These are phyloP conservation scores for Antennarius striatus DNA, from an alignment of 2,113 vertebrate genomes.

Conservation along the genomic window DNA sequence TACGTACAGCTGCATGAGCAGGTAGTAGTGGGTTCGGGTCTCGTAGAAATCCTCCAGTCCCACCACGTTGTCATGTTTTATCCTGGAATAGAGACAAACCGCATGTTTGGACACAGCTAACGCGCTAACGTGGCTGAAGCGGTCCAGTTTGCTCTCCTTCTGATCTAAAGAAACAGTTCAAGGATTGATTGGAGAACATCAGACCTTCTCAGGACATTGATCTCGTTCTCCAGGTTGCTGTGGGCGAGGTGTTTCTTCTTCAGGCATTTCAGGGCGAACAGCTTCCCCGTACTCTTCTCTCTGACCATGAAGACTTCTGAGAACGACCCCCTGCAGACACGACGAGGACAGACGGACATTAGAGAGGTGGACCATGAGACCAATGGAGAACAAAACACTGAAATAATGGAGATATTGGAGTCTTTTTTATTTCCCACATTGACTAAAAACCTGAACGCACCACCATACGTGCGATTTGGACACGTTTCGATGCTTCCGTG, in stretches of 20 bases:
- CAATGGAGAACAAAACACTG: no score
- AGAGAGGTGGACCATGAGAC: neutral
- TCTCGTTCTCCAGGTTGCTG: slow-evolving; percentile 93
- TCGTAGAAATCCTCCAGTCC: slow-evolving; percentile 95
- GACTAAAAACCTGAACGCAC: no score
- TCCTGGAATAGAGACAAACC: slow-evolving; percentile 74
- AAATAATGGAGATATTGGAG: no score
- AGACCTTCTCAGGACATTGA: slow-evolving; percentile 90
- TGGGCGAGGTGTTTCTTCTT: slow-evolving; percentile 88
- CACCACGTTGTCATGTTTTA: slow-evolving; percentile 95
- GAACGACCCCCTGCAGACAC: slow-evolving; percentile 86
- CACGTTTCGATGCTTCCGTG: no score
- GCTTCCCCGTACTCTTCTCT: slow-evolving; percentile 86
- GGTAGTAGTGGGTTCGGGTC: slow-evolving; percentile 91
- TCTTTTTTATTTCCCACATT: no score
- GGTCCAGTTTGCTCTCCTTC: neutral
- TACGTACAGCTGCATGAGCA: slow-evolving; percentile 97
- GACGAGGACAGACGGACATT: slow-evolving; percentile 8
- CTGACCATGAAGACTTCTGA: slow-evolving; percentile 93
- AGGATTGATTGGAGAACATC: no score
- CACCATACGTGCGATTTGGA: no score
- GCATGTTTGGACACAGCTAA: no score
- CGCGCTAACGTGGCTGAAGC: slow-evolving; percentile 1
- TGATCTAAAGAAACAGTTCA: no score
- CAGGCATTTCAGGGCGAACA: slow-evolving; percentile 94